Evolutionary conservation across 1,140 invertebrate species (phyloP), one percentile per base, ranked within the genome.

Genomic region (Nasonia longicornis): DNA sequence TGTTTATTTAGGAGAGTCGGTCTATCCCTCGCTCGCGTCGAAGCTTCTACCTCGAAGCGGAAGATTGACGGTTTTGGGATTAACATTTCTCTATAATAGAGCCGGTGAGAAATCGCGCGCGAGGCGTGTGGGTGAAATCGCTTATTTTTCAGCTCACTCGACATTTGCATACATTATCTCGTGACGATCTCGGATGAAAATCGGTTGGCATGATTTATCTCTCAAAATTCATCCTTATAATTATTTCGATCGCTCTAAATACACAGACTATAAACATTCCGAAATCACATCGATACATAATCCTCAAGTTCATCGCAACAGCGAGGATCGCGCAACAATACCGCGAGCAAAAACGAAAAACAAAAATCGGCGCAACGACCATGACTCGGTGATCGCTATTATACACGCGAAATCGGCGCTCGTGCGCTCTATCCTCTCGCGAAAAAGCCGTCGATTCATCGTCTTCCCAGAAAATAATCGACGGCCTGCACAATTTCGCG

Each of bases 261-360:
- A 38, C 35, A 38, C 35, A 8, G 0, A 6, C 7, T 38, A 26
- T 26, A 26, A 26, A 26, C 10, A 48, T 52, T 20, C 14, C 14
- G 16, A 3, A 52, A 16, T n/a, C 7, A 58, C 52, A n/a, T n/a
- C 3, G 4, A 58, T 73, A 16, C 6, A 29, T 26, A 48, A 48
- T 73, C 42, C 10, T 74, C 72, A 74, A 74, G 72, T 76, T 76
- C 74, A 76, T 66, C 74, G 74, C 20, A 29, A 75, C 31, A 26
- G 16, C 16, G 48, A 20, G 3, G 3, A 52, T 48, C 31, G 45
- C 14, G 10, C 45, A 48, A 2, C 45, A 10, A 4, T 2, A 12
- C 14, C 45, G 14, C 10, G 14, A 14, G 45, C 10, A 48, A 48
- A 48, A 14, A 52, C 16, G 20, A 8, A n/a, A 58, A n/a, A 7